A percentile compares a stretch with the other conserved stretches of the same genome.
These are phyloP conservation scores for Talpa occidentalis DNA, from an alignment of 2,113 vertebrate species.

Conservation along the genomic window DNA sequence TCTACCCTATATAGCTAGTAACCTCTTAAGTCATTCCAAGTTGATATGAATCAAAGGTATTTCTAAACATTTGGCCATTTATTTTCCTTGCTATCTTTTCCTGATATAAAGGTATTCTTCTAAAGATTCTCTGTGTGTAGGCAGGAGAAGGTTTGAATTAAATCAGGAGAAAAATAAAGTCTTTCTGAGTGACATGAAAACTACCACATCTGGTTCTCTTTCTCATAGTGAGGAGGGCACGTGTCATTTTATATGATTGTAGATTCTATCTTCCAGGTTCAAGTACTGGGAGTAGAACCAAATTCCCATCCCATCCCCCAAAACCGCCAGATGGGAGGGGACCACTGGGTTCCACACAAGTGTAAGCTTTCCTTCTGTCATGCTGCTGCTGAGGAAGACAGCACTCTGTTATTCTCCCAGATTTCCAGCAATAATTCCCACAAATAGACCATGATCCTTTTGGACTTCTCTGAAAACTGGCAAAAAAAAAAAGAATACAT, in stretches of 20 bases:
- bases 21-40: constrained; percentile 3
- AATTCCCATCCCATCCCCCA: not conserved
- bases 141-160: constrained; percentile 62
- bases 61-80: constrained; percentile 60
- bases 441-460: not conserved
- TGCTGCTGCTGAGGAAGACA: not conserved
- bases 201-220: not conserved
- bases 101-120: constrained; percentile 36
- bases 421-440: not conserved
- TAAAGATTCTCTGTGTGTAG: not conserved
- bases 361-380: not conserved
- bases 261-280: not conserved
- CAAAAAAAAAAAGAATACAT: not conserved
- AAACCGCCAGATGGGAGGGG: not conserved
- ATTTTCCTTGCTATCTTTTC: constrained; percentile 64
- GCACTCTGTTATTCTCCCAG: not conserved
- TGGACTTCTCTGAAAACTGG: not conserved
- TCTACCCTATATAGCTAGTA: not conserved
- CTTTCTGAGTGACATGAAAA: constrained; percentile 28
- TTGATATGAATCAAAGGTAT: constrained; percentile 65
- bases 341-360: not conserved
- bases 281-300: not conserved
- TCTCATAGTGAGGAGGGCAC: constrained; percentile 15
- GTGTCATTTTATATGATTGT: constrained; percentile 28
- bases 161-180: not conserved